phyloP scores from a whole-genome alignment of 2,113 vertebrate genomes.

The Stercorarius parasiticus region DNA sequence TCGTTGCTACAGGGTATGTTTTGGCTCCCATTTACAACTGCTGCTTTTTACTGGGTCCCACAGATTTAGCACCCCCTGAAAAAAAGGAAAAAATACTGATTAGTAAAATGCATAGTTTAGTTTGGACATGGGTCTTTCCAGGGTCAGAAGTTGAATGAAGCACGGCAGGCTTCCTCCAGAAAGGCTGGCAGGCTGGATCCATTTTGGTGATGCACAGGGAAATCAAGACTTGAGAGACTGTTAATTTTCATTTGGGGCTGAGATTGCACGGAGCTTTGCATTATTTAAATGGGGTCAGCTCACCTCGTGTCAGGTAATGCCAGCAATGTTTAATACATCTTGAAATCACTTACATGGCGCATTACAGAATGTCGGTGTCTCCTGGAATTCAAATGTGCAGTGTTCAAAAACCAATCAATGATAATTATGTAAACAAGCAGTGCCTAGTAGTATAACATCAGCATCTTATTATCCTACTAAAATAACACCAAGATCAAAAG shows the following conservation, averaged over 20 bases:
- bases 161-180: background rate
- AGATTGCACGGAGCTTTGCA: background rate
- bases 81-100: background rate
- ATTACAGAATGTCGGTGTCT: background rate
- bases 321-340: background rate
- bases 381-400: conserved; percentile 31
- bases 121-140: background rate
- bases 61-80: background rate
- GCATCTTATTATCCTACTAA: conserved; percentile 37
- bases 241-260: background rate
- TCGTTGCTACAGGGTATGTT: background rate
- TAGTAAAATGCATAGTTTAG: background rate
- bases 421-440: conserved; percentile 54
- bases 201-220: background rate
- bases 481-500: conserved; percentile 48
- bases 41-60: background rate
- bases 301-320: background rate
- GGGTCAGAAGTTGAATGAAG: background rate
- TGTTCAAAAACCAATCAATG: conserved; percentile 41
- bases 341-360: background rate
- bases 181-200: background rate
- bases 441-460: conserved; percentile 25
- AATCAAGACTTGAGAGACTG: background rate
- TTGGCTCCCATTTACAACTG: conserved; percentile 2
- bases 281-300: background rate